Evolutionary conservation across 2,888 invertebrate species (phyloP).

Genomic region (Atrina japonica): DNA sequence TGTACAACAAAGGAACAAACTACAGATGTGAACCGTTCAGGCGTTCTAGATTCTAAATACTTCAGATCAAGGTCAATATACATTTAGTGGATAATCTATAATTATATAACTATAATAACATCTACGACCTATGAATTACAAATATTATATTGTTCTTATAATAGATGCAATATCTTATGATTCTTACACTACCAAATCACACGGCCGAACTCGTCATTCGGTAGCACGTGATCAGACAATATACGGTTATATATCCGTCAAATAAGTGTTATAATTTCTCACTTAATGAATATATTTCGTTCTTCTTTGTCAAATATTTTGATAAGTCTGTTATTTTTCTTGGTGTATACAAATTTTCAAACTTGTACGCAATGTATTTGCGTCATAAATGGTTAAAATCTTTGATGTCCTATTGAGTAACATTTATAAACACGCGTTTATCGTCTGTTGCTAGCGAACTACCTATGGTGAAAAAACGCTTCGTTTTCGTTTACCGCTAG

Average conservation of each 20-base stretch:
- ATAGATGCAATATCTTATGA: no score
- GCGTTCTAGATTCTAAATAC: no score
- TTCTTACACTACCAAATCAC: no score
- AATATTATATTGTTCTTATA: no score
- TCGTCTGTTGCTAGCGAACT: slow-evolving; percentile 40
- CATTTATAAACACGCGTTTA: slow-evolving; percentile 25
- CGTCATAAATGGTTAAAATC: slow-evolving; percentile 29
- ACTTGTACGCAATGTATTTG: not conserved
- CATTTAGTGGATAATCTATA: no score
- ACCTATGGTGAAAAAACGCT: slow-evolving; percentile 11
- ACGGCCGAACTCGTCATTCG: no score
- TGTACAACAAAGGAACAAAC: no score
- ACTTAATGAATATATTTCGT: not conserved
- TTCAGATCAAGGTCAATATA: no score
- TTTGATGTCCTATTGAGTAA: slow-evolving; percentile 20
- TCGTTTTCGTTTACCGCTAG: slow-evolving; percentile 16
- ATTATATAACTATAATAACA: no score
- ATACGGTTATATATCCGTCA: not conserved
- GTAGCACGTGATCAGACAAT: slow-evolving; percentile 3
- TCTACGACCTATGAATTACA: no score
- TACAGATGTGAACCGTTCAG: no score
- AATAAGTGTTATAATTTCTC: slow-evolving; percentile 6
- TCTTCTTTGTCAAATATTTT: slow-evolving; percentile 15
- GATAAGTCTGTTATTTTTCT: slow-evolving; percentile 13
- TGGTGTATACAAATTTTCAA: slow-evolving; percentile 19